A percentile compares a stretch with the other conserved stretches of the same genome.
Evolutionary conservation across 2,797 vertebrate species (phyloP).

Genomic region (Galago senegalensis): DNA sequence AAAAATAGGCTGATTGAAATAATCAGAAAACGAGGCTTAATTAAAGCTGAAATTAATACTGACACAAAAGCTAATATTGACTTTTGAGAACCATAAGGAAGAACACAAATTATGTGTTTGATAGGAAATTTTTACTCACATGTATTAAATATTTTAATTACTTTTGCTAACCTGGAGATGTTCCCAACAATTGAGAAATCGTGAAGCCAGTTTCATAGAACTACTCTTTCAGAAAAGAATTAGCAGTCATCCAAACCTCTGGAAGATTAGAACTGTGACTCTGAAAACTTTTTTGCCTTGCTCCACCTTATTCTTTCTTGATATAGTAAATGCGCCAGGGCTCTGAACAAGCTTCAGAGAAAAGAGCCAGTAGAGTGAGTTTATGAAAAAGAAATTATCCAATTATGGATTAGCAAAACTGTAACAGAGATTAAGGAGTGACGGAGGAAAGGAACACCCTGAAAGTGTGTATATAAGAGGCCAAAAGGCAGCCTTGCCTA

Average conservation of each 20-base stretch:
- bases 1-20: slow-evolving; percentile 29
- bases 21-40: background rate
- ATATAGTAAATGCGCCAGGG: slow-evolving; percentile 60
- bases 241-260: slow-evolving; percentile 71
- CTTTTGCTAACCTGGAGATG: background rate
- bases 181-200: slow-evolving; percentile 52
- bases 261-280: slow-evolving; percentile 72
- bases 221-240: slow-evolving; percentile 66
- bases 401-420: slow-evolving; percentile 78
- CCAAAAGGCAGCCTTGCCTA: background rate
- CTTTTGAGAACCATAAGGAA: background rate
- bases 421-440: slow-evolving; percentile 76
- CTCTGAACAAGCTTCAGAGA: slow-evolving; percentile 76
- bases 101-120: background rate
- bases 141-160: slow-evolving; percentile 59
- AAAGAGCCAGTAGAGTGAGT: slow-evolving; percentile 72
- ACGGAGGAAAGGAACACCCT: slow-evolving; percentile 81
- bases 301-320: slow-evolving; percentile 63
- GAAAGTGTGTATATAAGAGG: slow-evolving; percentile 68
- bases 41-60: background rate
- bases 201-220: slow-evolving; percentile 56
- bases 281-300: slow-evolving; percentile 1
- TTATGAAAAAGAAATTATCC: slow-evolving; percentile 74
- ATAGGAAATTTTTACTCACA: slow-evolving; percentile 53
- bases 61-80: background rate